A percentile compares a stretch with the other conserved stretches of the same genome.
Evolutionary conservation across 2,113 vertebrate species (phyloP).

Genomic region (Bubo scandiacus): DNA sequence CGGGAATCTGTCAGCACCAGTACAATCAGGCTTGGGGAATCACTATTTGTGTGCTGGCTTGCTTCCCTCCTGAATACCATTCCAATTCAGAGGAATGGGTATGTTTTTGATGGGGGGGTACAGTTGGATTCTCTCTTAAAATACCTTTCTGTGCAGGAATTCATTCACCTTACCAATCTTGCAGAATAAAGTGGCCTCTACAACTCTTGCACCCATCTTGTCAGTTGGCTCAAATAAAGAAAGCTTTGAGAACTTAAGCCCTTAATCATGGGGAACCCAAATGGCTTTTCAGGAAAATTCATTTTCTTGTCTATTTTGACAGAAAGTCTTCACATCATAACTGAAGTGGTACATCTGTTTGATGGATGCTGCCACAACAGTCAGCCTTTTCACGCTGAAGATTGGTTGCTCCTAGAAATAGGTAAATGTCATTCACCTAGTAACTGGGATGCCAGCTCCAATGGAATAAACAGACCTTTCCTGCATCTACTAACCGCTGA

Average conservation of each 20-base stretch:
- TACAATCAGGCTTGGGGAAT: not conserved
- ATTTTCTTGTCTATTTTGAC: conserved; percentile 50
- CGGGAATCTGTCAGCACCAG: not conserved
- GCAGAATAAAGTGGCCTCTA: not conserved
- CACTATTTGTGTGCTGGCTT: not conserved
- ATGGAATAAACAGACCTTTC: conserved; percentile 38
- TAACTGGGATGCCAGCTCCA: not conserved
- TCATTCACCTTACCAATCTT: not conserved
- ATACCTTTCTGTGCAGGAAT: not conserved
- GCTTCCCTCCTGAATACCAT: not conserved
- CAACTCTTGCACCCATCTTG: not conserved
- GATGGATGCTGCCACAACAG: conserved; percentile 47
- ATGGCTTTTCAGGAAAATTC: conserved; percentile 38
- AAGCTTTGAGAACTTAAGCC: not conserved
- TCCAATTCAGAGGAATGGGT: not conserved
- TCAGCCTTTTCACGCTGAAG: conserved; percentile 43
- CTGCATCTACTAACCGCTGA: not conserved
- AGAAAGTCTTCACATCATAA: conserved; percentile 32
- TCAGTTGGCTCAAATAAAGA: not conserved
- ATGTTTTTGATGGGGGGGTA: not conserved
- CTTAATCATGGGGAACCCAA: conserved; percentile 37
- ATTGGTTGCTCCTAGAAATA: conserved; percentile 56
- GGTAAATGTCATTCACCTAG: conserved; percentile 41
- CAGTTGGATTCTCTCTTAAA: not conserved
- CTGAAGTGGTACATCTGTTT: conserved; percentile 22